Evolutionary conservation across 2,797 vertebrate genomes (phyloP), one percentile per base, ranked within the genome.

Genomic region (Crocidura indochinensis): DNA sequence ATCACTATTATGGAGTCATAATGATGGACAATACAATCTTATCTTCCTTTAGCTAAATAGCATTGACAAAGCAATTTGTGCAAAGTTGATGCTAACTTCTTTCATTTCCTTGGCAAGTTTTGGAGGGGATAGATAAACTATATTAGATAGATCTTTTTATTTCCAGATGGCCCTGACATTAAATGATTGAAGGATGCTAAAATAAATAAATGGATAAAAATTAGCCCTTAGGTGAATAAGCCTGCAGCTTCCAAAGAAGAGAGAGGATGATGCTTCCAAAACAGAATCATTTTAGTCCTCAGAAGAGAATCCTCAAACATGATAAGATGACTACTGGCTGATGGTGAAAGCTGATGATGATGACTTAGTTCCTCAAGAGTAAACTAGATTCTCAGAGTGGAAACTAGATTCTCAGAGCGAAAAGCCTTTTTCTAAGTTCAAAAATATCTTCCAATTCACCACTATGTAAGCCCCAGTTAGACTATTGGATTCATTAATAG

Each of bases 81-180:
- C 60, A 19, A 76, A 49, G 81, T 92, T 91, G 72, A 78, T 56
- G 6, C 46, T 47, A 94, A 69, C 44, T 82, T 83, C 82, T 68
- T 81, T 47, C 67, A 64, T 26, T 67, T 49, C 3, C 75, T 0
- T 1, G 19, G 56, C 51, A 56, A 2, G 73, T 81, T 86, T 56
- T 75, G 44, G 9, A 51, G 76, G 83, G 75, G 19, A 38, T 73
- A 79, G 49, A 76, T 82, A 89, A 90, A 91, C 85, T 76, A 92
- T 14, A 12, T 77, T 64, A 91, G 72, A 24, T 14, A 82, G 47
- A 60, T 84, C 22, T 81, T 74, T 92, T 76, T 2, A 79, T 94
- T 92, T 88, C 74, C 80, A 60, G 38, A 68, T 87, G 74, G n/a
- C 46, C 44, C 26, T 92, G 78, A 71, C 51, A 67, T 4, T 17